Base-by-base conservation (phyloP, 2,113 vertebrate genomes). In the Callocephalon fimbriatum region DNA sequence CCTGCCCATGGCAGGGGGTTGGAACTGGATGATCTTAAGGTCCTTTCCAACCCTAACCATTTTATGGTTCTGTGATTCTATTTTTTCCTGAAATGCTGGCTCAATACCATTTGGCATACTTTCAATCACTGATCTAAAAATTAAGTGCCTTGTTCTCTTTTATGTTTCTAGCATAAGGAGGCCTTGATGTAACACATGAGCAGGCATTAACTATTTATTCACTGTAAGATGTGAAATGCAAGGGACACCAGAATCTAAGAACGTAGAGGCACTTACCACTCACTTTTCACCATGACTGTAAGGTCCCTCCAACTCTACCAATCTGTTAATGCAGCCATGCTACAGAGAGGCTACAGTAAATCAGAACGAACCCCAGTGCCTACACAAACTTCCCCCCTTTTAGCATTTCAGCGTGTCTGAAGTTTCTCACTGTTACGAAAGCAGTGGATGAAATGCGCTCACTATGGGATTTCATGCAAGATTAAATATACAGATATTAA, bases 401-500 rank as follows among this genome's bases (percentile, higher is more conserved):
- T 56, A 87, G 72, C 79, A 88, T 74, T 37, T 35, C 56, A 87
- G 51, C 58, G 86, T 7, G 6, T 77, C 90, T 27, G 77, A 86
- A 40, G 78, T 47, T 95, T 88, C 88, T 58, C 66, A 74, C 47
- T 68, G 73, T 86, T 78, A 47, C 48, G 91, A 95, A 96, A 96
- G 88, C 80, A 61, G n/a, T n/a, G 82, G 92, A 86, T 88, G 75
- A 92, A 97, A 86, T 83, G 93, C 68, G 71, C 48, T 97, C 72
- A 62, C 84, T 44, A 65, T 10, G 74, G 58, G 79, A 93, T 92
- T 90, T 96, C 95, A 97, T 96, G 79, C 66, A 94, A 96, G 82
- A 97, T 94, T 97, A 91, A 95, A 97, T 92, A 90, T 78, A 92
- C 37, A 83, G 89, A 94, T 87, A 98, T 98, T 97, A 98, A 98